Conservation (phyloP, 2,797 vertebrate species). For the Phrynocephalus guinanensis region DNA sequence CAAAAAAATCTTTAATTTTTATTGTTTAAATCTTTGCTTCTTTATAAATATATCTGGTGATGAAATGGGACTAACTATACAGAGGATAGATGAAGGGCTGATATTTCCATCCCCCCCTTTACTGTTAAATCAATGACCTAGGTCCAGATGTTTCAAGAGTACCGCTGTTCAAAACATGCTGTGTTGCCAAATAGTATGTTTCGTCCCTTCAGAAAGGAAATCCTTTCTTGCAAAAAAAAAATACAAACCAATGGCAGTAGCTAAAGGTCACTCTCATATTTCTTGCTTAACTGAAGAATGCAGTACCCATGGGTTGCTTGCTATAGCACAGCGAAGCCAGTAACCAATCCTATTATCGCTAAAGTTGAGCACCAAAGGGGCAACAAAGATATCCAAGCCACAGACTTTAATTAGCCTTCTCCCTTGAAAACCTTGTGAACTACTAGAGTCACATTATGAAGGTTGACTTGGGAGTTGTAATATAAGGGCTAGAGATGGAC, state of each 20-base stretch:
- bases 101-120: neutral
- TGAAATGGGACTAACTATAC: too few relatives aligned
- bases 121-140: neutral
- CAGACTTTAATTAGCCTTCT: neutral
- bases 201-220: constrained; percentile 60
- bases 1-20: neutral
- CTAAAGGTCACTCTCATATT: constrained; percentile 10
- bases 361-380: neutral
- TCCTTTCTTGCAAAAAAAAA: constrained; percentile 14
- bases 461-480: too few relatives aligned
- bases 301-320: neutral
- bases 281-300: constrained; percentile 34
- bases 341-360: neutral
- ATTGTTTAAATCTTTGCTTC: neutral
- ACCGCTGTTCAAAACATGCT: constrained; percentile 46
- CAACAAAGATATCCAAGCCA: neutral
- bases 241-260: constrained; percentile 36
- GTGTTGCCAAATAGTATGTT: neutral
- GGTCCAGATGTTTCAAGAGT: neutral
- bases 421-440: neutral
- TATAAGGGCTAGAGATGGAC: too few relatives aligned
- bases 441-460: too few relatives aligned
- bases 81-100: neutral
- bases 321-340: neutral
- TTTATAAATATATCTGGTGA: neutral